Evolutionary conservation across 2,888 invertebrate genomes (phyloP).

Genomic region (Heliconius ethilla): DNA sequence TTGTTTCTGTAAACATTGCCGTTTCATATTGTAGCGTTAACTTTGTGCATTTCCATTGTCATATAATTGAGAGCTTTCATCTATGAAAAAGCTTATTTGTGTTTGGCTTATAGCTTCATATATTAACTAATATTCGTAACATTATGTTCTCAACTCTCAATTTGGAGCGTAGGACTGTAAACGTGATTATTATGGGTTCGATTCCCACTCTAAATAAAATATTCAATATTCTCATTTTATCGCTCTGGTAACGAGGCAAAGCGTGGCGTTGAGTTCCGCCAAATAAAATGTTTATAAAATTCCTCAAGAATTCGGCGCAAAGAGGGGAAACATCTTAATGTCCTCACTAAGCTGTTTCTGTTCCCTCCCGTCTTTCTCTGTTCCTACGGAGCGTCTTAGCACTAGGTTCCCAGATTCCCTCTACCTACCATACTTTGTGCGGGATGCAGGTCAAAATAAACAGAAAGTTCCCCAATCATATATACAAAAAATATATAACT

Average conservation of each 20-base stretch:
- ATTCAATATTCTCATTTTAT: too few relatives aligned
- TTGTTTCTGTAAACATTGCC: conserved; percentile 25
- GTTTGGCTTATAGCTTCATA: background rate
- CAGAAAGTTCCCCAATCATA: background rate
- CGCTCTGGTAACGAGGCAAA: background rate
- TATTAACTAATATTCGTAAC: background rate
- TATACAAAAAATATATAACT: background rate
- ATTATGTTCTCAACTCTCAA: too few relatives aligned
- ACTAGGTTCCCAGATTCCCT: background rate
- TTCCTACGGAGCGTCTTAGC: background rate
- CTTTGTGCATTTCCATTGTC: conserved; percentile 6
- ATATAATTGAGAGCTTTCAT: background rate
- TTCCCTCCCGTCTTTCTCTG: too few relatives aligned
- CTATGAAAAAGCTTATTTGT: background rate
- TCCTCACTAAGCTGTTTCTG: too few relatives aligned
- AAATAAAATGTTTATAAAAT: too few relatives aligned
- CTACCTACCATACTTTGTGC: too few relatives aligned
- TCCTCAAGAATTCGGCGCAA: too few relatives aligned
- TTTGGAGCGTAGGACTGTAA: too few relatives aligned
- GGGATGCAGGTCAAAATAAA: too few relatives aligned
- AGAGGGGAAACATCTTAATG: too few relatives aligned
- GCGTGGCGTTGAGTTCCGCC: background rate
- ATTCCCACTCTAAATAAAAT: too few relatives aligned
- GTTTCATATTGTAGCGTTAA: background rate
- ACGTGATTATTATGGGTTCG: too few relatives aligned